Evolutionary conservation across 2,888 invertebrate species (phyloP).

Genomic region (Ophion slaviceki): DNA sequence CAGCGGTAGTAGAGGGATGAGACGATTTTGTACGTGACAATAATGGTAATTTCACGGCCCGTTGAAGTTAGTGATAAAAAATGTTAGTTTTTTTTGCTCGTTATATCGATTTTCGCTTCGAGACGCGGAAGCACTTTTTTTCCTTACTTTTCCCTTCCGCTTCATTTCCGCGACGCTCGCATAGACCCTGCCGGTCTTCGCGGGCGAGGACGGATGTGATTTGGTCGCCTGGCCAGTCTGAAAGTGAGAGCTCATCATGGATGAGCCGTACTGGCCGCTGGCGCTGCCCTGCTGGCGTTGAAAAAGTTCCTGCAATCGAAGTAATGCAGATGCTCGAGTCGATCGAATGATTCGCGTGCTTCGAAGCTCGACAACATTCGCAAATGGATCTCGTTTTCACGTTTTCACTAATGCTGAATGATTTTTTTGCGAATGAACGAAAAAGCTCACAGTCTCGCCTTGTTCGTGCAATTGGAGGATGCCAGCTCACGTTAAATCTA

Average conservation of each 20-base stretch:
- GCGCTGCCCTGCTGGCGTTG: constrained; percentile 91
- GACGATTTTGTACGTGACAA: background rate
- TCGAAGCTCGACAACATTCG: constrained; percentile 61
- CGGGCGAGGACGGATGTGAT: constrained; percentile 89
- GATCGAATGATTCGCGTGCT: constrained; percentile 68
- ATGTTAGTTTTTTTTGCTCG: constrained; percentile 1
- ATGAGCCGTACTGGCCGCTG: constrained; percentile 83
- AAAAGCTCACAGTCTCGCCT: constrained; percentile 50
- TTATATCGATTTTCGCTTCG: background rate
- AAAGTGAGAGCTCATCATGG: constrained; percentile 91
- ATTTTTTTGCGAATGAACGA: constrained; percentile 59
- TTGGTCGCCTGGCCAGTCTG: constrained; percentile 85
- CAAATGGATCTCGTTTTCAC: constrained; percentile 20
- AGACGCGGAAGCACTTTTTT: constrained; percentile 6
- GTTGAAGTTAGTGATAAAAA: background rate
- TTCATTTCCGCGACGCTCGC: constrained; percentile 98
- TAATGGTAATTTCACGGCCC: background rate
- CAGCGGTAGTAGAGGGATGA: background rate
- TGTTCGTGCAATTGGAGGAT: constrained; percentile 58
- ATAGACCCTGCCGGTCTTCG: constrained; percentile 90
- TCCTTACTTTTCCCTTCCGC: constrained; percentile 89
- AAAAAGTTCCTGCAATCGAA: constrained; percentile 89
- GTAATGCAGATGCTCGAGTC: constrained; percentile 73
- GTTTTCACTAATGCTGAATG: background rate
- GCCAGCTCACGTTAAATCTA: constrained; percentile 12